Percentiles rank a stretch among this genome's conserved stretches.
These are phyloP conservation scores for Hydrotaea cyrtoneurina DNA, from an alignment of 2,888 invertebrate genomes.

Conservation along the genomic window DNA sequence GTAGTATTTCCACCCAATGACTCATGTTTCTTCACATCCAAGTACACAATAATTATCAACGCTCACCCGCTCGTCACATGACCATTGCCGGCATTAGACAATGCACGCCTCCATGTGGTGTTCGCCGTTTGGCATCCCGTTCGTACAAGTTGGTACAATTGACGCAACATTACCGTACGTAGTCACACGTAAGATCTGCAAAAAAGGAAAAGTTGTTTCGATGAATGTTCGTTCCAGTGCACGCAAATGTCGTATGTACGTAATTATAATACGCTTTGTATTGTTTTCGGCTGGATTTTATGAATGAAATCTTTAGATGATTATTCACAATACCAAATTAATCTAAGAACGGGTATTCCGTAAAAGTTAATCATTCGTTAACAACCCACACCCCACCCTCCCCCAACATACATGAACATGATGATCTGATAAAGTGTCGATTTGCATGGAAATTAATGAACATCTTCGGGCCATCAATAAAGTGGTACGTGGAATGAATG, in stretches of 20 bases:
- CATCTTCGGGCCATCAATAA: not conserved
- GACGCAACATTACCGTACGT: conserved; percentile 60
- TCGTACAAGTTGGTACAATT: conserved; percentile 43
- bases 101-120: conserved; percentile 50
- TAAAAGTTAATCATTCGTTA: too few species aligned
- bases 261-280: not conserved
- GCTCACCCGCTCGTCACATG: conserved; percentile 60
- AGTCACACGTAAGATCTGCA: conserved; percentile 38
- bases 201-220: conserved; percentile 28
- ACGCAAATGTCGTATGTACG: not conserved
- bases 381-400: too few species aligned
- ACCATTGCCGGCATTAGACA: not conserved
- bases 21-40: not conserved
- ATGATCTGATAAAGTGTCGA: not conserved
- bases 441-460: not conserved
- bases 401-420: too few species aligned
- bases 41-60: not conserved
- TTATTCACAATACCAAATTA: not conserved
- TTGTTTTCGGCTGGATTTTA: not conserved
- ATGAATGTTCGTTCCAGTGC: not conserved
- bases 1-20: not conserved
- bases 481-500: not conserved
- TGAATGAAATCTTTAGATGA: not conserved
- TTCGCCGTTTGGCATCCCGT: not conserved
- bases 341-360: too few species aligned